Conservation (phyloP, 2,888 invertebrate genomes). For the Meiosimyza platycephala region DNA sequence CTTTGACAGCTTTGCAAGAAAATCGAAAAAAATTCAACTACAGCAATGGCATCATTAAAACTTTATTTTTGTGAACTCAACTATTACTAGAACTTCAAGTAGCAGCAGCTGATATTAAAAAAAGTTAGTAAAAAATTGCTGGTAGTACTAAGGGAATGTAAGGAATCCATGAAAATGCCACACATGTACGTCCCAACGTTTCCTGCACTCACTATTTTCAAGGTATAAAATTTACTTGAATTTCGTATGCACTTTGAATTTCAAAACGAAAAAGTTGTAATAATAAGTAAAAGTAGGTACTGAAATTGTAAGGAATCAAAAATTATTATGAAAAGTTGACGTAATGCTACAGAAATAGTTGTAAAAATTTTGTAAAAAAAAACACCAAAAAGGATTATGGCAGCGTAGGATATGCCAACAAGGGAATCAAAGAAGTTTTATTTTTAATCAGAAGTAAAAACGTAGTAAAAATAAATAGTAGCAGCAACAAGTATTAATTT, state of each 20-base stretch:
- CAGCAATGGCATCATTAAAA: constrained; percentile 16
- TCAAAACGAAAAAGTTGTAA: background rate
- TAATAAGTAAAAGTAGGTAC: too few species aligned
- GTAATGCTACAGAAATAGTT: too few species aligned
- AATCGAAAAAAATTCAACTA: constrained; percentile 1
- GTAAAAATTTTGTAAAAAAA: too few species aligned
- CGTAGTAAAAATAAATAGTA: too few species aligned
- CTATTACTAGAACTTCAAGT: background rate
- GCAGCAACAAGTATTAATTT: too few species aligned
- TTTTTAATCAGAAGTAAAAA: too few species aligned
- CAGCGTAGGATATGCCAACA: too few species aligned
- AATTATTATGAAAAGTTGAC: too few species aligned
- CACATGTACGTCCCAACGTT: background rate
- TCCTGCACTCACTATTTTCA: background rate
- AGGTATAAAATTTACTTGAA: background rate
- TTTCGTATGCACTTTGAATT: constrained; percentile 1
- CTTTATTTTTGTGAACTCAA: constrained; percentile 2
- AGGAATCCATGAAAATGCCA: background rate
- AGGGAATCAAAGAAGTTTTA: too few species aligned
- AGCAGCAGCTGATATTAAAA: background rate
- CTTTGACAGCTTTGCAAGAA: too few species aligned
- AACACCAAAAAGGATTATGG: too few species aligned
- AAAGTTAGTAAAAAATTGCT: background rate
- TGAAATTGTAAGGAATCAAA: too few species aligned
- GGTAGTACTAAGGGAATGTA: background rate